Conservation (phyloP, 1,140 invertebrate genomes). For the Philopotamus ludificatus region DNA sequence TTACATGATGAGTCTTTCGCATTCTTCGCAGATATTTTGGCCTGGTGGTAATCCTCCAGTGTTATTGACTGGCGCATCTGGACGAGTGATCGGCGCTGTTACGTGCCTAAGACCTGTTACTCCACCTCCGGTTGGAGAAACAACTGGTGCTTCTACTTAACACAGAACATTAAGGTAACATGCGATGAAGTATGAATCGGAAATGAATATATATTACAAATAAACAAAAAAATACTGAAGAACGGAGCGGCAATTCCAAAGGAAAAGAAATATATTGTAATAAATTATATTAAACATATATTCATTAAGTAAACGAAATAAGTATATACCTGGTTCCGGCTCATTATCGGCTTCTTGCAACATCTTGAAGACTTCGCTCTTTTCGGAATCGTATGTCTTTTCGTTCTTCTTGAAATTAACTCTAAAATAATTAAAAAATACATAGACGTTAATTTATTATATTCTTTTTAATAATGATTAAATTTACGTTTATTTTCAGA, state of each 20-base stretch:
- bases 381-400: slow-evolving; percentile 79
- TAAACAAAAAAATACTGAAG: too few relatives aligned
- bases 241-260: too few relatives aligned
- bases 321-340: slow-evolving; percentile 68
- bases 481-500: slow-evolving; percentile 1
- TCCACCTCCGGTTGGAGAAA: slow-evolving; percentile 40
- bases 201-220: too few relatives aligned
- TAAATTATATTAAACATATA: too few relatives aligned
- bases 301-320: slow-evolving; percentile 8
- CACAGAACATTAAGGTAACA: slow-evolving; percentile 35
- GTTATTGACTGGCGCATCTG: slow-evolving; percentile 64
- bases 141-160: slow-evolving; percentile 43
- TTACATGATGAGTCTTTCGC: slow-evolving; percentile 93
- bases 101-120: slow-evolving; percentile 63
- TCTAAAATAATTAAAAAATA: slow-evolving; percentile 57
- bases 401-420: slow-evolving; percentile 97
- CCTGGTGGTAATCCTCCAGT: slow-evolving; percentile 73
- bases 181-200: slow-evolving; percentile 39
- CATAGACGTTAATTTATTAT: neutral
- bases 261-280: too few relatives aligned
- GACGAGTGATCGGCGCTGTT: slow-evolving; percentile 68
- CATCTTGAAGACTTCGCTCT: slow-evolving; percentile 90
- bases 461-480: neutral
- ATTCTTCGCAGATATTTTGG: slow-evolving; percentile 90
- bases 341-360: slow-evolving; percentile 86